Evolutionary conservation across 2,888 invertebrate species (phyloP).

Genomic region (Octonoba sinensis): DNA sequence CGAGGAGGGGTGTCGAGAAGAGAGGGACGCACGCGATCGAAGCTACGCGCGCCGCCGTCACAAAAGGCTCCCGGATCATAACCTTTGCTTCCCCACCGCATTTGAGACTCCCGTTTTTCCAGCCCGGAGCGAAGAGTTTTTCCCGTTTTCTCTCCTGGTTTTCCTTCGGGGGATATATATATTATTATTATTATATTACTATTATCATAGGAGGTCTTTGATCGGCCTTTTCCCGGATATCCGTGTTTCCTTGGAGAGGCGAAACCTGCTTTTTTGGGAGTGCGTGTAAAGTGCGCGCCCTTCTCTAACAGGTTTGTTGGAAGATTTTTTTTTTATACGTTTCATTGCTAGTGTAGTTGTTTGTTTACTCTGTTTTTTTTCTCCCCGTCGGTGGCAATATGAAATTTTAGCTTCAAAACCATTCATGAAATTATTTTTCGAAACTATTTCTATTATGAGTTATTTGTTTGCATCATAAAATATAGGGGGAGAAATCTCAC

Average conservation of each 20-base stretch:
- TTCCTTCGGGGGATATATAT: slow-evolving; percentile 9
- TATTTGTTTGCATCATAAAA: no score
- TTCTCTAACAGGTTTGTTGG: slow-evolving; percentile 24
- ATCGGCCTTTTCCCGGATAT: slow-evolving; percentile 23
- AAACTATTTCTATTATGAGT: no score
- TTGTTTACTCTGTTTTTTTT: no score
- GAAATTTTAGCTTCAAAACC: no score
- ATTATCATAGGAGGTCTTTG: slow-evolving; percentile 2
- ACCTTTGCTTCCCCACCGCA: slow-evolving; percentile 54
- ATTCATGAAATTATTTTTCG: no score
- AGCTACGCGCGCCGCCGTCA: slow-evolving; percentile 47
- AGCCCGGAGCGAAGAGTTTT: slow-evolving; percentile 42
- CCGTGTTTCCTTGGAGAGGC: slow-evolving; percentile 20
- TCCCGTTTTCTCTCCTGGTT: slow-evolving; percentile 47
- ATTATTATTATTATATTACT: slow-evolving; percentile 38
- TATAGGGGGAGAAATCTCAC: no score
- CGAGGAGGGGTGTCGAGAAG: slow-evolving; percentile 16
- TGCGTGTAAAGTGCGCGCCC: no score
- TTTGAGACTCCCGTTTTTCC: slow-evolving; percentile 50
- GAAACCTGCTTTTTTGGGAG: neutral
- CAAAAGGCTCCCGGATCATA: slow-evolving; percentile 55
- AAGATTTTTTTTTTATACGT: slow-evolving; percentile 5
- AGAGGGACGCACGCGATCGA: slow-evolving; percentile 33
- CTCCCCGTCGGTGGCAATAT: no score
- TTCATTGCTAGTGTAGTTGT: neutral